Evolutionary conservation across 2,113 vertebrate genomes (phyloP).

Genomic region (Nerophis lumbriciformis): DNA sequence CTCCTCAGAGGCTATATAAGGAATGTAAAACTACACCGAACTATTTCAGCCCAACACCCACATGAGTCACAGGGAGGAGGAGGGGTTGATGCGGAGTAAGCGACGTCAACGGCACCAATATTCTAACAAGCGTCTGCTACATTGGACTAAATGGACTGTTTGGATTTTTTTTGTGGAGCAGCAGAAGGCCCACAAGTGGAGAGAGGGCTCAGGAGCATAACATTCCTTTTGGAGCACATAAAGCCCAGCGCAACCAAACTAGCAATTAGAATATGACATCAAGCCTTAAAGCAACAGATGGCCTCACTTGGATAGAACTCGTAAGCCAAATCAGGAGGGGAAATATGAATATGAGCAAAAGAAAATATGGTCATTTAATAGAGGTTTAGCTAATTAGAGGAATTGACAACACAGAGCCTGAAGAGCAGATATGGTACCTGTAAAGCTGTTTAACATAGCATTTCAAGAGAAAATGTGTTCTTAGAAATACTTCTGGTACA

Average conservation of each 20-base stretch:
- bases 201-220: constrained; percentile 1
- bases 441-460: too few species aligned
- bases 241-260: constrained; percentile 28
- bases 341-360: background rate
- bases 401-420: too few species aligned
- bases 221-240: constrained; percentile 40
- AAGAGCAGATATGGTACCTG: too few species aligned
- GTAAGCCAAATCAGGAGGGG: background rate
- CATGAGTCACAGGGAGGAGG: constrained; percentile 69
- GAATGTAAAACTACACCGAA: constrained; percentile 85
- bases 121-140: constrained; percentile 39
- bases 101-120: constrained; percentile 56
- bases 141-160: constrained; percentile 17
- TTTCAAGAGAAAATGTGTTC: too few species aligned
- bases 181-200: constrained; percentile 15
- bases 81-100: constrained; percentile 29
- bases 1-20: constrained; percentile 80
- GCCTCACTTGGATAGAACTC: background rate
- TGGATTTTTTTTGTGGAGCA: constrained; percentile 21
- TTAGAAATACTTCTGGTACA: too few species aligned
- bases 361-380: background rate
- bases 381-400: background rate
- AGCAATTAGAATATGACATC: constrained; percentile 44
- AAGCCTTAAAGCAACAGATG: constrained; percentile 36
- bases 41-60: constrained; percentile 83